Evolutionary conservation across 2,888 invertebrate genomes (phyloP).

Genomic region (Lasioglossum pauxillum): DNA sequence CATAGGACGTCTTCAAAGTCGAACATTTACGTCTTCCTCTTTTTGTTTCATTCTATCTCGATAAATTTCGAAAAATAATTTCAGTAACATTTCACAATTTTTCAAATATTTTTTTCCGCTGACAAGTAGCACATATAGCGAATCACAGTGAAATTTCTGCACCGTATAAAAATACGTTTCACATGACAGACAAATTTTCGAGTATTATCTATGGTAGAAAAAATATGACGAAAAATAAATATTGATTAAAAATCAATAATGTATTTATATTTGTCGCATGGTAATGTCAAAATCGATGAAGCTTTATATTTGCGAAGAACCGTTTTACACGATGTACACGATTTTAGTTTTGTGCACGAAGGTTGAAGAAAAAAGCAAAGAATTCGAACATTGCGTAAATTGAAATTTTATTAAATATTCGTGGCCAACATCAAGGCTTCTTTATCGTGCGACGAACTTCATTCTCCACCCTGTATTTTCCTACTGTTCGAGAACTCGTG

Average conservation of each 20-base stretch:
- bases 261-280: not conserved
- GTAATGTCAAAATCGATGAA: not conserved
- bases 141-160: not conserved
- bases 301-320: not conserved
- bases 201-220: not conserved
- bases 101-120: not conserved
- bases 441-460: not conserved
- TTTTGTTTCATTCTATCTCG: not conserved
- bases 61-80: not conserved
- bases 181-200: not conserved
- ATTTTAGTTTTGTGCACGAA: too few species aligned
- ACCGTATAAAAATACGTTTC: not conserved
- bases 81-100: not conserved
- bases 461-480: not conserved
- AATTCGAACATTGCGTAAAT: not conserved
- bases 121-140: not conserved
- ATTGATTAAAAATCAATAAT: not conserved
- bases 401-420: not conserved
- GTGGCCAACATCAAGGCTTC: not conserved
- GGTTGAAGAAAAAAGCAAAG: not conserved
- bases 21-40: not conserved
- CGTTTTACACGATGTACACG: not conserved
- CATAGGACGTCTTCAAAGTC: not conserved
- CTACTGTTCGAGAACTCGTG: not conserved
- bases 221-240: not conserved